phyloP scores from a whole-genome alignment of 1,140 invertebrate genomes.

The Atta cephalotes region DNA sequence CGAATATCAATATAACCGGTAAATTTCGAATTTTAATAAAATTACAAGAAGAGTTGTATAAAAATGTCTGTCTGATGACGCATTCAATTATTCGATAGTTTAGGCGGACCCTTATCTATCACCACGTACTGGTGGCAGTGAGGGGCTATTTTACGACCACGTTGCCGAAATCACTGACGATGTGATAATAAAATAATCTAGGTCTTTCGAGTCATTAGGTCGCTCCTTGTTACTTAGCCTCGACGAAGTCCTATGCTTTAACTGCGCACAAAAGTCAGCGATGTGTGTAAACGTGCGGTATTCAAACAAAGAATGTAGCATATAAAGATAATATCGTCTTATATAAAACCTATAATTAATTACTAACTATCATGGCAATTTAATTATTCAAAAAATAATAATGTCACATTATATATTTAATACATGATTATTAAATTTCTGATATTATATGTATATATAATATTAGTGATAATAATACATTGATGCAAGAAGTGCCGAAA shows the following conservation, averaged over 20 bases:
- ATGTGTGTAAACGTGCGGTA: constrained; percentile 55
- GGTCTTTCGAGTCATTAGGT: constrained; percentile 85
- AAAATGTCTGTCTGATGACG: constrained; percentile 53
- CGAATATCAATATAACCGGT: background rate
- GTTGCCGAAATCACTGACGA: constrained; percentile 82
- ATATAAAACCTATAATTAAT: background rate
- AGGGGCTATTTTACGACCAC: constrained; percentile 79
- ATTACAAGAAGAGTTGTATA: background rate
- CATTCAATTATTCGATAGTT: constrained; percentile 69
- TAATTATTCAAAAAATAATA: background rate
- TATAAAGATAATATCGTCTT: background rate
- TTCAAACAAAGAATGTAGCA: constrained; percentile 42
- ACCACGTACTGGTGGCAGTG: constrained; percentile 48
- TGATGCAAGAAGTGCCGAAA: background rate
- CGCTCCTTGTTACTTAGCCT: constrained; percentile 83
- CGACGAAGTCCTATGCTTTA: constrained; percentile 55
- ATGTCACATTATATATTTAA: background rate
- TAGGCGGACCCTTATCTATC: constrained; percentile 66
- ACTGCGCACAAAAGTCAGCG: constrained; percentile 40
- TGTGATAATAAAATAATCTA: constrained; percentile 86
- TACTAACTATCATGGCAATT: background rate
- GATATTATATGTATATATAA: background rate
- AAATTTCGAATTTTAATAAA: constrained; percentile 52
- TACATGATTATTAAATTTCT: background rate
- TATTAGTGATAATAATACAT: background rate